Conservation (phyloP, 2,113 vertebrate species). For the Oreochromis niloticus region DNA sequence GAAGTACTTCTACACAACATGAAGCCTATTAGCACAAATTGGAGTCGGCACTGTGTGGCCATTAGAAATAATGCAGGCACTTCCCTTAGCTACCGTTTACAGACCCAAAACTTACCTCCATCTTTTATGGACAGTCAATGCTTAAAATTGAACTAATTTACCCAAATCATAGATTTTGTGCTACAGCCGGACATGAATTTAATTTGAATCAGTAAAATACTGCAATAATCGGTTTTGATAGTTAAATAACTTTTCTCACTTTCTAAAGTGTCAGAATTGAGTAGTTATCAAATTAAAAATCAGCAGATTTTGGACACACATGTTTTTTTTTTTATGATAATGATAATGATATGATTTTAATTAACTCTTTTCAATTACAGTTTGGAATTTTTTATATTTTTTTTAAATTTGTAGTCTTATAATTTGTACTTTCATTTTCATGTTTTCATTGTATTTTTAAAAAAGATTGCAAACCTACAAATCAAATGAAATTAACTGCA, state of each 20-base stretch:
- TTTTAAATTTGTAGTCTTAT: accelerated
- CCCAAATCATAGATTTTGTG: background rate
- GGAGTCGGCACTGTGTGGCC: background rate
- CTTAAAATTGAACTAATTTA: background rate
- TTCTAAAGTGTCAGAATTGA: background rate
- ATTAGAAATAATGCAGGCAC: background rate
- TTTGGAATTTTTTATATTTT: background rate
- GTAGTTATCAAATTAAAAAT: background rate
- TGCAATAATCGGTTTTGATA: background rate
- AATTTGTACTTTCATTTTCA: accelerated
- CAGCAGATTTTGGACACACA: accelerated
- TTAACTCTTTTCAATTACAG: background rate
- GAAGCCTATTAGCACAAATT: background rate
- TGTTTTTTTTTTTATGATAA: background rate
- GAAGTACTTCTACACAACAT: background rate
- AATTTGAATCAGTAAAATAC: background rate
- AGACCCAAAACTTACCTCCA: accelerated
- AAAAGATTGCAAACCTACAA: background rate
- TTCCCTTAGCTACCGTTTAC: background rate
- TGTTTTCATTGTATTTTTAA: accelerated
- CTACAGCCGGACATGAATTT: background rate
- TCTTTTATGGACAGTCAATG: background rate
- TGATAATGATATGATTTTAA: background rate
- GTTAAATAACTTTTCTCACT: background rate
- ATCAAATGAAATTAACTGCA: background rate